Evolutionary conservation across 2,888 invertebrate genomes (phyloP).

Genomic region (Limulus polyphemus): DNA sequence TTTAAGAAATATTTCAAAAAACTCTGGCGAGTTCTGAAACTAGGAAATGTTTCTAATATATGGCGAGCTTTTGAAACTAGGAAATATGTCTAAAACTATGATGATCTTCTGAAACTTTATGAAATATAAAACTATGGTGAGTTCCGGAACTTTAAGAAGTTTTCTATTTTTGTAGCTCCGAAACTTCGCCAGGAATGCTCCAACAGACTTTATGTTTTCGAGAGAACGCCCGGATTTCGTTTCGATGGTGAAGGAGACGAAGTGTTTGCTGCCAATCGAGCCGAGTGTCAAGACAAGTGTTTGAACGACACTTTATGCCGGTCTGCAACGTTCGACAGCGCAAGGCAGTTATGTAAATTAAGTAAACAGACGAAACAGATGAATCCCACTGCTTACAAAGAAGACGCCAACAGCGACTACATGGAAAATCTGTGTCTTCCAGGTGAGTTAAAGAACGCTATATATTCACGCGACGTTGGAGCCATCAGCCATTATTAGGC

Average conservation of each 20-base stretch:
- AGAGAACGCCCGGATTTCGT: conserved; percentile 47
- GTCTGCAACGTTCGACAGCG: conserved; percentile 68
- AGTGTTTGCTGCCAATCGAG: conserved; percentile 68
- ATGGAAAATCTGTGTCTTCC: conserved; percentile 80
- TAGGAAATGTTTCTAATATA: too few relatives aligned
- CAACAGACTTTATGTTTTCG: conserved; percentile 73
- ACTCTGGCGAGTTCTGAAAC: too few relatives aligned
- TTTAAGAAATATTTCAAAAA: too few relatives aligned
- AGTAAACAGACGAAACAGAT: conserved; percentile 72
- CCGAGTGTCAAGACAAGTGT: conserved; percentile 80
- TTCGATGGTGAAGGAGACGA: conserved; percentile 40
- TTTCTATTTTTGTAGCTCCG: conserved; percentile 46
- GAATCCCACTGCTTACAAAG: conserved; percentile 68
- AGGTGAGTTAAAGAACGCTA: conserved; percentile 43
- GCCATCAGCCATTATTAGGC: too few relatives aligned
- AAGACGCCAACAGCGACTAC: conserved; percentile 76
- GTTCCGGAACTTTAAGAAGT: too few relatives aligned
- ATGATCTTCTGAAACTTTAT: too few relatives aligned
- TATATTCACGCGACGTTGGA: too few relatives aligned
- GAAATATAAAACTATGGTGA: too few relatives aligned
- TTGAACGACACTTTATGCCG: conserved; percentile 79
- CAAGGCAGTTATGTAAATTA: conserved; percentile 61
- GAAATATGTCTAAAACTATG: too few relatives aligned
- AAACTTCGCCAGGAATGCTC: conserved; percentile 79
- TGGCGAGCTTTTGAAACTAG: too few relatives aligned